Percentiles rank a stretch among this genome's conserved stretches.
phyloP scores from a whole-genome alignment of 1,140 invertebrate genomes.

The Drosophila suzukii region DNA sequence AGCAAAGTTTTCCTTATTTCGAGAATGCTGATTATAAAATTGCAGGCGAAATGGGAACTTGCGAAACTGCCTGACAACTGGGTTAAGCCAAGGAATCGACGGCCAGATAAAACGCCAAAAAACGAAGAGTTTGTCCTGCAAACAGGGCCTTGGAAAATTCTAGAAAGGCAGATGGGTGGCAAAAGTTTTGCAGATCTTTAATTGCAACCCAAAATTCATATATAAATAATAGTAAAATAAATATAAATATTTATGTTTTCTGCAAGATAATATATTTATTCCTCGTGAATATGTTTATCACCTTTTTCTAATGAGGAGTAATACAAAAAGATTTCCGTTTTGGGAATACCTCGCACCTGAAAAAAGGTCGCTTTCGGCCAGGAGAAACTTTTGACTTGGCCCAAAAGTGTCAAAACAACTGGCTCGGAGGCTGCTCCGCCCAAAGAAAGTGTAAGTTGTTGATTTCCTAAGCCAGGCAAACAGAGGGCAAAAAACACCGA shows the following conservation, averaged over 20 bases:
- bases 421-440: slow-evolving; percentile 33
- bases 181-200: slow-evolving; percentile 52
- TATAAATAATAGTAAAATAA: neutral
- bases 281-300: too few relatives aligned
- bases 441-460: slow-evolving; percentile 75
- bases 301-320: too few relatives aligned
- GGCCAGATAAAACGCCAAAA: slow-evolving; percentile 52
- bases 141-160: slow-evolving; percentile 10
- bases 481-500: slow-evolving; percentile 10
- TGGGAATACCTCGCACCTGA: neutral
- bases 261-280: neutral
- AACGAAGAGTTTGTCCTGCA: slow-evolving; percentile 18
- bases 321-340: slow-evolving; percentile 1
- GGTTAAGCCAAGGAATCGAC: slow-evolving; percentile 66
- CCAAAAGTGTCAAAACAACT: slow-evolving; percentile 80
- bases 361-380: slow-evolving; percentile 28
- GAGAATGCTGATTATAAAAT: slow-evolving; percentile 75
- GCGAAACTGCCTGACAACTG: slow-evolving; percentile 51
- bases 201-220: slow-evolving; percentile 33
- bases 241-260: neutral
- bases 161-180: slow-evolving; percentile 2
- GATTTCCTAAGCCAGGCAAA: slow-evolving; percentile 51
- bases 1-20: slow-evolving; percentile 74
- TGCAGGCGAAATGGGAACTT: slow-evolving; percentile 44
- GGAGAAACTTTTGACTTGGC: slow-evolving; percentile 52